phyloP scores from a whole-genome alignment of 2,113 vertebrate genomes.

The Megaleporinus macrocephalus region DNA sequence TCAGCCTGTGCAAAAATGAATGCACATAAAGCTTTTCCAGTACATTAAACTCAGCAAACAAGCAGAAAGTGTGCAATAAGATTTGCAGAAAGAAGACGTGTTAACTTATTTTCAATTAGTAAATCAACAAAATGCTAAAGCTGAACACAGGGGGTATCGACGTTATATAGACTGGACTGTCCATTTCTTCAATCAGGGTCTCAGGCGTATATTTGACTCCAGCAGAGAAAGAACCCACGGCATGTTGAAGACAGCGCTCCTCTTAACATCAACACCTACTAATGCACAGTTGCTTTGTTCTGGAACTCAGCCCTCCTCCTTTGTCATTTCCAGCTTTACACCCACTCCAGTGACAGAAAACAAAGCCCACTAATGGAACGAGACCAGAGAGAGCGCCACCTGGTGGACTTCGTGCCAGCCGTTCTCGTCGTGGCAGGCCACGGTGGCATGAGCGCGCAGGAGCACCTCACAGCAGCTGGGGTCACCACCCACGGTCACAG shows the following conservation, averaged over 20 bases:
- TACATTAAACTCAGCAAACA: too few species aligned
- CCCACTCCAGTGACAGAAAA: background rate
- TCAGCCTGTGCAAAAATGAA: too few species aligned
- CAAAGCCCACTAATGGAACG: background rate
- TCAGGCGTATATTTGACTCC: background rate
- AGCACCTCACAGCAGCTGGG: constrained; percentile 86
- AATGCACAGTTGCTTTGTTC: background rate
- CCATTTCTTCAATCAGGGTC: background rate
- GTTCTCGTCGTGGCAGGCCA: constrained; percentile 85
- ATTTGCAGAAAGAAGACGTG: too few species aligned
- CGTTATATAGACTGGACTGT: too few species aligned
- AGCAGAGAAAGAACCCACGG: background rate
- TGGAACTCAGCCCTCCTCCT: background rate
- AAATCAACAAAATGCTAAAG: too few species aligned
- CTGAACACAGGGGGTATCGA: too few species aligned
- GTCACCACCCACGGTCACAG: constrained; percentile 83
- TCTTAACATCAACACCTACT: background rate
- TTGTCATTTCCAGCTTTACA: background rate
- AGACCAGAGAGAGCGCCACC: constrained; percentile 66
- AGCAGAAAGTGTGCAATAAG: too few species aligned
- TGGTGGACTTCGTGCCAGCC: constrained; percentile 91
- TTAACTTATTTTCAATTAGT: too few species aligned
- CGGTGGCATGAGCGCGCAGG: constrained; percentile 76
- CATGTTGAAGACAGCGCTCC: background rate
- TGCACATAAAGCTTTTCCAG: too few species aligned